A percentile compares a stretch with the other conserved stretches of the same genome.
Conservation (phyloP, 1,140 invertebrate genomes). For the Caerostris extrusa region DNA sequence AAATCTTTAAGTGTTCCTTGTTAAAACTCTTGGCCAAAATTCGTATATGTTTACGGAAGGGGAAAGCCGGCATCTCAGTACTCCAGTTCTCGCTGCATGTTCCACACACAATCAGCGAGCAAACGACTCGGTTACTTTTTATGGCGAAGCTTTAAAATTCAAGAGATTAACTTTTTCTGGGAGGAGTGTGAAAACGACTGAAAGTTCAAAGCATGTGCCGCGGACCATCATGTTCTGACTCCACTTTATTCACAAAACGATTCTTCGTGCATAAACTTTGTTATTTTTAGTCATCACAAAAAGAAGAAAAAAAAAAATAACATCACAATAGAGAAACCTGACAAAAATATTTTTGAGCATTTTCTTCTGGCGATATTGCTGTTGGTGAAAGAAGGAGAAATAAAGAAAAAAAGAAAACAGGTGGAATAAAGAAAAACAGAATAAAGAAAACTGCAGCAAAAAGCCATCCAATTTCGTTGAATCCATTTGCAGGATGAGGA, state of each 20-base stretch:
- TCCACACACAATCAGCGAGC: background rate
- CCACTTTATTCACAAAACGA: conserved; percentile 4
- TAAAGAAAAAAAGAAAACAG: background rate
- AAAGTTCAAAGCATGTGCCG: background rate
- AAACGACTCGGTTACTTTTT: conserved; percentile 53
- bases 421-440: conserved; percentile 87
- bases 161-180: background rate
- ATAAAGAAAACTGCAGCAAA: conserved; percentile 80
- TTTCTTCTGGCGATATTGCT: background rate
- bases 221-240: background rate
- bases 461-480: conserved; percentile 48
- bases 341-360: background rate
- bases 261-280: conserved; percentile 20
- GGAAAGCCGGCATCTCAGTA: background rate
- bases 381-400: background rate
- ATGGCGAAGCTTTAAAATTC: conserved; percentile 44
- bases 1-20: background rate
- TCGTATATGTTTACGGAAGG: background rate
- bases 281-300: background rate
- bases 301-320: background rate
- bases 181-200: too few relatives aligned
- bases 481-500: conserved; percentile 49
- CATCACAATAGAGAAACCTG: conserved; percentile 3
- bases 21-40: background rate
- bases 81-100: background rate